Base-by-base conservation (phyloP, 2,888 invertebrate species). In the Leptothorax acervorum region DNA sequence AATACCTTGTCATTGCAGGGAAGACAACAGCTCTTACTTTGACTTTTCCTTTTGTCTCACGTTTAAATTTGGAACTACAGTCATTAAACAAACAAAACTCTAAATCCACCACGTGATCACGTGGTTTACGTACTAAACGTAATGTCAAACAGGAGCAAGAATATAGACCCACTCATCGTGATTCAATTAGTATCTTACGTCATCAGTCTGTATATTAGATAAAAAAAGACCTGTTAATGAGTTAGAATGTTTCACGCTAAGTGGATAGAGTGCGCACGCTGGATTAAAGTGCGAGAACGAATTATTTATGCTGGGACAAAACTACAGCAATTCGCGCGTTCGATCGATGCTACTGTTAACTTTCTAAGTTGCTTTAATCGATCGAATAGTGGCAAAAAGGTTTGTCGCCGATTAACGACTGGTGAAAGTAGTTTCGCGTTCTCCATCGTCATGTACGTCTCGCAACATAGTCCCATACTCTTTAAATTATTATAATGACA, bases 361-460 rank as follows among this genome's bases (percentile, higher is more conserved):
- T 79, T 83, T 83, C 79, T 70, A 83, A 65, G 23, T 35, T 71
- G 60, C 18, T 35, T 35, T 70, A 79, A 79, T 83, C 71, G 60
- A 31, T 63, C 55, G 71, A 42, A 71, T 45, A 53, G 51, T 35
- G 31, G 39, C 53, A 60, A 75, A 84, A 81, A 66, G 31, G 23
- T 66, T 55, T n/a, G n/a, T 15, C 35, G 55, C 2, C 35, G 55
- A 76, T 79, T 62, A 57, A 62, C n/a, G 23, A 18, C 51, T 23
- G 53, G 84, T 84, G 84, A 84, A 84, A 84, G 84, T 82, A 73
- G 73, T 84, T 82, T 82, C 31, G 18, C 53, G 62, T 62, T 84
- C 48, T 84, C 82, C 39, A 66, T 39, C 51, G 18, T 35, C 63
- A 51, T 39, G 53, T 12, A 18, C 31, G 39, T 35, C 12, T 23